phyloP scores from a whole-genome alignment of 2,888 invertebrate genomes.

The Epirrhoe alternata region DNA sequence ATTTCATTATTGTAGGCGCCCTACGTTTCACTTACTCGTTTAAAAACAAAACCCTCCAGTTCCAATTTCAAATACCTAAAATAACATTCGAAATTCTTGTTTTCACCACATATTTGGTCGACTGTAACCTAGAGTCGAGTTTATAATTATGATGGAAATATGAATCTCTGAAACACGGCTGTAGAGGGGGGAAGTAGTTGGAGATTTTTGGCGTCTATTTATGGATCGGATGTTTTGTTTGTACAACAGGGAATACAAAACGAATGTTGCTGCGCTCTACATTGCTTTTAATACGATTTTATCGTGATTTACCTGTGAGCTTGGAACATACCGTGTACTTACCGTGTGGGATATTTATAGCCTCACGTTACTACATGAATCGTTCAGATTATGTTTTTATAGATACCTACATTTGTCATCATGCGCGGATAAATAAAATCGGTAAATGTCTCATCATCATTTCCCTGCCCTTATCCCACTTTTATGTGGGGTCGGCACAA shows the following conservation, averaged over 20 bases:
- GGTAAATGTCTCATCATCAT: background rate
- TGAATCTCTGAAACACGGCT: constrained; percentile 24
- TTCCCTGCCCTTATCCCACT: too few relatives aligned
- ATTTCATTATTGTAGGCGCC: too few relatives aligned
- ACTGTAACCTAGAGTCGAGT: constrained; percentile 7
- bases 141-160: constrained; percentile 30
- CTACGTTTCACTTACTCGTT: too few relatives aligned
- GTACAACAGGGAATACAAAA: constrained; percentile 40
- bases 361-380: too few relatives aligned
- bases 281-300: background rate
- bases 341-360: background rate
- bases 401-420: too few relatives aligned
- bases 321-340: too few relatives aligned
- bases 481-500: too few relatives aligned
- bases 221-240: constrained; percentile 47
- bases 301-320: background rate
- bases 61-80: background rate
- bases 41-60: too few relatives aligned
- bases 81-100: too few relatives aligned
- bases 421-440: background rate
- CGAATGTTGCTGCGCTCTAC: constrained; percentile 7
- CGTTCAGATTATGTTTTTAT: too few relatives aligned
- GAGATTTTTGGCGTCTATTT: constrained; percentile 47
- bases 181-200: constrained; percentile 44
- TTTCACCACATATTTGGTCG: background rate